Evolutionary conservation across 1,140 invertebrate species (phyloP), one percentile per base, ranked within the genome.

Genomic region (Pseudoatta argentina): DNA sequence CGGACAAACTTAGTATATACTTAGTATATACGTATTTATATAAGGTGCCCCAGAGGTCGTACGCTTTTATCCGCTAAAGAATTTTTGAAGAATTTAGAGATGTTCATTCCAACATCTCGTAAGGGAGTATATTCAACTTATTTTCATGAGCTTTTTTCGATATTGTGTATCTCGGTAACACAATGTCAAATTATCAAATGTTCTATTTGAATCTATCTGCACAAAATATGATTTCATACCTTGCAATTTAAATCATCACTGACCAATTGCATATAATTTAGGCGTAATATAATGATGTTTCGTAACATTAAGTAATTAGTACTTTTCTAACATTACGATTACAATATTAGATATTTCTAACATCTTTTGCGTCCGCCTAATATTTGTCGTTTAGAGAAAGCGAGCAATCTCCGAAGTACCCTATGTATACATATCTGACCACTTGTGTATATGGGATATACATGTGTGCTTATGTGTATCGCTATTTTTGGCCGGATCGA

Each of bases 401-500:
- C 16, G 18, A 21, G 0, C 53, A 51, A 30, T 12, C 39, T 77
- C 16, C 21, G 57, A 63, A 64, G 10, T 34, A 64, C 21, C 10
- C 16, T 30, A 18, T 82, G 59, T 59, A 55, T 55, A 81, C 10
- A 4, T 81, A 48, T 2, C 61, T 69, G 5, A 8, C 4, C 55
- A 71, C 7, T 12, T 73, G 27, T 75, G 59, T 44, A 27, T 57
- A 27, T 39, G 6, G 5, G 21, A 4, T 44, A 57, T 27, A 55
- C 44, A 27, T 48, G 16, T 59, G 57, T 61, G 30, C 64, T 78
- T 87, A 53, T 85, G 63, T 55, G 55, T 69, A 55, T 55, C 59
- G 66, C 57, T 89, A 89, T 91, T 93, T 88, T 90, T 63, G 73
- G 61, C n/a, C 61, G 59, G 73, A 89, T 92, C 85, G 53, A 82